phyloP scores from a whole-genome alignment of 1,140 invertebrate species.

The Chrysopa pallens region DNA sequence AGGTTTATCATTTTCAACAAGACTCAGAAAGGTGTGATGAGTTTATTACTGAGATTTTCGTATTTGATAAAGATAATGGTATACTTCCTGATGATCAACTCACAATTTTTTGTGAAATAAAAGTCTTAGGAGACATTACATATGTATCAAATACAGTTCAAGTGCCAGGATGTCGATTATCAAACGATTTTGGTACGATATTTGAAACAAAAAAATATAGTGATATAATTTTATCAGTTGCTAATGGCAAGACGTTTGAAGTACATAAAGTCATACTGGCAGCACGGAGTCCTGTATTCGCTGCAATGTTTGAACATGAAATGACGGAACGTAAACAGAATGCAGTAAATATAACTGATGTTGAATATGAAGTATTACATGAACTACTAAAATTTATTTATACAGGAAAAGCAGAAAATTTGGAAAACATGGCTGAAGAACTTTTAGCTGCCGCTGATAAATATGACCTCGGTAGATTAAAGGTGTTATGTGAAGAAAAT shows the following conservation, averaged over 20 bases:
- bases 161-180: slow-evolving; percentile 88
- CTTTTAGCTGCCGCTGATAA: slow-evolving; percentile 94
- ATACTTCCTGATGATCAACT: slow-evolving; percentile 95
- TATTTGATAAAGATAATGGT: slow-evolving; percentile 95
- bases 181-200: slow-evolving; percentile 80
- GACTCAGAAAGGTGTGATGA: slow-evolving; percentile 99
- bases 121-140: slow-evolving; percentile 65
- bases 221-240: slow-evolving; percentile 85
- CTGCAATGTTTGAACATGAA: slow-evolving; percentile 98
- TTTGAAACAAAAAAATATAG: slow-evolving; percentile 95
- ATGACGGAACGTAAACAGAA: slow-evolving; percentile 96
- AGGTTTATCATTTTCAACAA: slow-evolving; percentile 95
- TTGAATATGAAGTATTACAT: slow-evolving; percentile 87
- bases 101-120: slow-evolving; percentile 97
- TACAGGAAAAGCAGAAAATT: slow-evolving; percentile 84
- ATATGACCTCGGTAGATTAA: slow-evolving; percentile 91
- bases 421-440: slow-evolving; percentile 97
- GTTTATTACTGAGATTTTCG: slow-evolving; percentile 94
- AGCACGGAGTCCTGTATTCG: slow-evolving; percentile 90
- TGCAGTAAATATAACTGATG: slow-evolving; percentile 91
- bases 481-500: slow-evolving; percentile 99
- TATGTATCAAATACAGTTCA: slow-evolving; percentile 88
- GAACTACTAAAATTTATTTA: slow-evolving; percentile 99
- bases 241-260: slow-evolving; percentile 73
- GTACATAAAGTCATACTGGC: slow-evolving; percentile 94